Base-by-base conservation (phyloP, 92 coral and sea anemone genomes). In the Meandrina meandrites region DNA sequence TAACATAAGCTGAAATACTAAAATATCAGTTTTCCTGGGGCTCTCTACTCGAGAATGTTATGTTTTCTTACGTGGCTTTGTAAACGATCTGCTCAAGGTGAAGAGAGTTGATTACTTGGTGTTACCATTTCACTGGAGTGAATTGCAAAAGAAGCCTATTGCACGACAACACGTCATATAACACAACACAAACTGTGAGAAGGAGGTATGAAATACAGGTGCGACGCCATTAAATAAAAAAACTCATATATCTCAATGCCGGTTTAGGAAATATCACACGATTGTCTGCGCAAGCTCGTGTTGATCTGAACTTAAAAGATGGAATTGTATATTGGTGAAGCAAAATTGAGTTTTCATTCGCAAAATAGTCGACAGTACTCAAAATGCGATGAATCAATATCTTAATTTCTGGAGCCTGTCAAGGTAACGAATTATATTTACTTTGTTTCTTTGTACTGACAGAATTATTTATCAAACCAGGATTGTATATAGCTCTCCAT, bases 181-280 rank as follows among this genome's bases (percentile, higher is more conserved):
- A 84, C 71, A 56, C 54, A 56, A 73, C 58, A 75, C 40, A 50
- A 74, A 53, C 79, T 70, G 86, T 83, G 70, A 16, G 50, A 58
- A 57, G 71, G 58, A 36, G 80, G 77, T 68, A 68, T 35, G 37
- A 56, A 74, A 27, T 27, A 70, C 87, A 84, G 80, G 87, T 84
- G 80, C 69, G 66, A 36, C 87, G 72, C n/a, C 36, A 84, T 74
- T 16, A 36, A 56, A 35, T 28, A 35, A 9, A 73, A 48, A 22
- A 40, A 32, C n/a, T n/a, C n/a, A n/a, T 53, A 81, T 72, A 73
- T 75, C 21, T 3, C 4, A 48, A 36, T 75, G 34, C 15, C 42
- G 47, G 47, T 50, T 8, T 54, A 30, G 62, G 42, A 22, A 53
- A 73, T 74, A n/a, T 56, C 66, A 84, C 68, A 35, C 24, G 64